Base-by-base conservation (phyloP, 2,797 vertebrate species). In the Lepidocolaptes lacrymiger region DNA sequence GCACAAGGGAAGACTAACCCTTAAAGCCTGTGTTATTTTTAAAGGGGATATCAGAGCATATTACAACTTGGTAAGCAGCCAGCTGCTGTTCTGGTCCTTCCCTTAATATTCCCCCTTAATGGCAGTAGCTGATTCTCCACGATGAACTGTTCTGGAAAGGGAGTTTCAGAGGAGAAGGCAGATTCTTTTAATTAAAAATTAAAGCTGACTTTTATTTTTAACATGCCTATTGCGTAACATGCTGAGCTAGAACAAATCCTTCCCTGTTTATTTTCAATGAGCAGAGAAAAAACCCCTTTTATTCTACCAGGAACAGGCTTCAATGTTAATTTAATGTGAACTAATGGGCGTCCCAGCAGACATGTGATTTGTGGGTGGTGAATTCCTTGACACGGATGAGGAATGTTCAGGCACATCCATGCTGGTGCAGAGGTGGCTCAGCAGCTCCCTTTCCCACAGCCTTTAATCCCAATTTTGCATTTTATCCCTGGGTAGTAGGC, bases 281-380 rank as follows among this genome's bases (percentile, higher is more conserved):
- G 44, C 22, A 55, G 36, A 62, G 22, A 20, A 68, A 68, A 62
- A 85, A 73, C 7, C 1, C 24, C 89, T 92, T 94, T 95, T 85
- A 86, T 91, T 91, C 83, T 73, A 71, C 68, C 61, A 78, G 54
- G 78, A 91, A 46, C 85, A 82, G 75, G 8, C 91, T 92, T 90
- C 87, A 96, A 14, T 95, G 91, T 91, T 85, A 88, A 94, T 75
- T 78, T 93, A 89, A 95, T 95, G 67, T 96, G 93, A 97, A 72
- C 91, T 94, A 93, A 95, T 68, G 79, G 97, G 95, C 64, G 59
- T 89, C 93, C 84, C 91, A 67, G 61, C 64, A 79, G 84, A 68
- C 97, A 96, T 96, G 95, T 96, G 96, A 96, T 95, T 87, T 85
- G 97, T 97, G 97, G 97, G 98, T 87, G 95, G 97, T 7, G 11